Conservation (phyloP, 2,888 invertebrate genomes). For the Himalopsyche kuldschensis region DNA sequence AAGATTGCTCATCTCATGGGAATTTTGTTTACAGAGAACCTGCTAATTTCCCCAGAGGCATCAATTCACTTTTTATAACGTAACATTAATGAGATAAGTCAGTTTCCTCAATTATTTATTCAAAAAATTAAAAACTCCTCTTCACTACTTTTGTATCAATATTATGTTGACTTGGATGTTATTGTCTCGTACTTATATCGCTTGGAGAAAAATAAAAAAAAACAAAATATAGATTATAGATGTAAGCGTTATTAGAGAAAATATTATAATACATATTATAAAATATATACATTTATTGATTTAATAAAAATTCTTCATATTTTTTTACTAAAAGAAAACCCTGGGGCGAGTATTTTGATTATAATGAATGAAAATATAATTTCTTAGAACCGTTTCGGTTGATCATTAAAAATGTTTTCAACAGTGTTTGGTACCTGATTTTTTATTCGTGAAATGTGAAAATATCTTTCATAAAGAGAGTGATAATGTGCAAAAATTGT, state of each 20-base stretch:
- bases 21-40: not conserved
- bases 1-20: not conserved
- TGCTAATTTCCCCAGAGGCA: not conserved
- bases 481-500: not conserved
- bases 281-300: too few species aligned
- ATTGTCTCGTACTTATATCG: too few species aligned
- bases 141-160: too few species aligned
- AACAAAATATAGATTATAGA: too few species aligned
- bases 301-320: not conserved
- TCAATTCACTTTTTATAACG: not conserved
- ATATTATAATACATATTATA: too few species aligned
- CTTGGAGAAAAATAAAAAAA: too few species aligned
- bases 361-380: not conserved
- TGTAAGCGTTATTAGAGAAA: too few species aligned
- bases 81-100: not conserved
- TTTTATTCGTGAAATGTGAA: not conserved
- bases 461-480: not conserved
- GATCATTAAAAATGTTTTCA: not conserved
- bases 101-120: not conserved
- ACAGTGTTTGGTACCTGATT: not conserved
- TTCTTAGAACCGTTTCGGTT: not conserved
- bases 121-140: not conserved
- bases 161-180: too few species aligned
- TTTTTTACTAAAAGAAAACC: not conserved
- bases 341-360: not conserved